A percentile compares a stretch with the other conserved stretches of the same genome.
phyloP scores from a whole-genome alignment of 2,797 vertebrate genomes.

The Pantherophis vulpinus region DNA sequence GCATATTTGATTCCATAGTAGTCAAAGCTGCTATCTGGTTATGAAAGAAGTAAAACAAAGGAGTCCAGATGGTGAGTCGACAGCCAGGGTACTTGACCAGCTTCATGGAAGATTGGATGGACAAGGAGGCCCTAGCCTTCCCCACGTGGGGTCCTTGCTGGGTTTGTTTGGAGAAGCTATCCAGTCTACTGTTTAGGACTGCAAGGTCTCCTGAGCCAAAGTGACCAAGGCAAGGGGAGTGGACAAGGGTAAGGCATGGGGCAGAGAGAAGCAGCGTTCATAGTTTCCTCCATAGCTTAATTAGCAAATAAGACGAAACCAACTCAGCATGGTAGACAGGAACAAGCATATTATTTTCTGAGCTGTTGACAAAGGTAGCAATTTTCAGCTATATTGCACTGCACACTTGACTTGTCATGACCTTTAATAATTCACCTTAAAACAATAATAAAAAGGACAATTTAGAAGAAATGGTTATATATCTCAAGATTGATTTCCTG shows the following conservation, averaged over 20 bases:
- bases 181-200: background rate
- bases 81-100: background rate
- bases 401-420: conserved; percentile 39
- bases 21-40: background rate
- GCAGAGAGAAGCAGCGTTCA: background rate
- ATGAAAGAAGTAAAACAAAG: background rate
- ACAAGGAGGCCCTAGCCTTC: background rate
- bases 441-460: conserved; percentile 50
- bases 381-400: conserved; percentile 23
- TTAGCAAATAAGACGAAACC: conserved; percentile 11
- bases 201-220: background rate
- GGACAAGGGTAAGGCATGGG: background rate
- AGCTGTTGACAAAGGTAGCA: conserved; percentile 40
- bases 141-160: background rate
- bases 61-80: background rate
- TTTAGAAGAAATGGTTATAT: conserved; percentile 41
- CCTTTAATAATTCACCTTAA: conserved; percentile 62
- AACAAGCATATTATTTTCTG: conserved; percentile 42
- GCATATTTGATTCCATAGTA: background rate
- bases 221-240: background rate
- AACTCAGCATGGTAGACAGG: conserved; percentile 12
- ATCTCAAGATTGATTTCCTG: conserved; percentile 63
- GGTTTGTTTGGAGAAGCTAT: background rate
- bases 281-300: background rate
- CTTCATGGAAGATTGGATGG: background rate